phyloP scores from a whole-genome alignment of 2,113 vertebrate species.

The Riparia riparia region DNA sequence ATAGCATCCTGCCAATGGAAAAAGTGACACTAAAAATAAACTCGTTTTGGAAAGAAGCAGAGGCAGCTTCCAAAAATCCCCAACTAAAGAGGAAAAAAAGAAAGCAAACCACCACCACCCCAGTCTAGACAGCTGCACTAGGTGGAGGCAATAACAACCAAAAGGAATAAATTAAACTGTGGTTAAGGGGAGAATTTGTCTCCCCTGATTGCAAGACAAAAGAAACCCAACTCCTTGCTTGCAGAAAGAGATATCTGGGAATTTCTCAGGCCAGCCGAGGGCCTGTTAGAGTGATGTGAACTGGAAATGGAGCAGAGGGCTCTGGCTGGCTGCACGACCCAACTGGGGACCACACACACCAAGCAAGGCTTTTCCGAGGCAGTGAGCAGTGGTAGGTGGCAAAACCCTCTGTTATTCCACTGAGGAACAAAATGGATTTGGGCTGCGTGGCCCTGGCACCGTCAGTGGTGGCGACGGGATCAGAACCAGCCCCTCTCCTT shows the following conservation, averaged over 20 bases:
- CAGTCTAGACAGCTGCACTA: conserved; percentile 67
- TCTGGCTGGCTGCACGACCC: conserved; percentile 34
- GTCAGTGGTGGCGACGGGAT: accelerated
- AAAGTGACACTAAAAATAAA: conserved; percentile 69
- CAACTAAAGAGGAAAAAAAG: not conserved
- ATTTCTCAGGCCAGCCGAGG: conserved; percentile 34
- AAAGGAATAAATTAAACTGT: conserved; percentile 67
- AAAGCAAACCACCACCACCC: not conserved
- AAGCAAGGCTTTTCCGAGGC: not conserved
- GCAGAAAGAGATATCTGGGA: conserved; percentile 40
- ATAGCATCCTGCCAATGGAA: conserved; percentile 66
- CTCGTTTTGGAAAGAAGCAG: conserved; percentile 51
- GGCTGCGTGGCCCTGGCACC: not conserved
- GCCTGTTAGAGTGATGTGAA: conserved; percentile 52
- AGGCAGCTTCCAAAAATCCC: conserved; percentile 48
- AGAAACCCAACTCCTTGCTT: conserved; percentile 63
- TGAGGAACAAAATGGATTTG: not conserved
- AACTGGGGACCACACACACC: conserved; percentile 47
- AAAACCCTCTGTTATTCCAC: not conserved
- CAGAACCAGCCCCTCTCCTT: not conserved
- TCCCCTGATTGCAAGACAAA: conserved; percentile 66
- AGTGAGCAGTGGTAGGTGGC: not conserved
- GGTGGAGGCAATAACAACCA: conserved; percentile 61
- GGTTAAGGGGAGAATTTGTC: conserved; percentile 66
- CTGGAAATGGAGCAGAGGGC: conserved; percentile 54